Percentiles rank a stretch among this genome's conserved stretches.
phyloP scores from a whole-genome alignment of 2,113 vertebrate genomes.

The Thunnus maccoyii region DNA sequence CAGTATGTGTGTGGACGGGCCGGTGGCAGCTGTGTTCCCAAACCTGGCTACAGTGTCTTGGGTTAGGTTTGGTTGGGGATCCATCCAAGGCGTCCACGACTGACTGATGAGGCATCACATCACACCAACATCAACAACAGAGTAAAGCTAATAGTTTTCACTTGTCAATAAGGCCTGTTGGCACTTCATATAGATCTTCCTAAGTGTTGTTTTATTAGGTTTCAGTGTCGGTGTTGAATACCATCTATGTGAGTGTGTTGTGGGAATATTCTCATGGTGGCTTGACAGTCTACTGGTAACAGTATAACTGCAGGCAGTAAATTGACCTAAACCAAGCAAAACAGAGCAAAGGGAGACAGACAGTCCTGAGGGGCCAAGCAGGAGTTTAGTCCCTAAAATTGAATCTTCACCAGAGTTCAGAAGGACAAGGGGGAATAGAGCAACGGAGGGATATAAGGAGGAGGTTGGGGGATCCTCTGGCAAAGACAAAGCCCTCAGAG shows the following conservation, averaged over 20 bases:
- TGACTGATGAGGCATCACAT: constrained; percentile 41
- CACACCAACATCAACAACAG: constrained; percentile 30
- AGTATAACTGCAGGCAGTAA: constrained; percentile 58
- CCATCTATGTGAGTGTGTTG: constrained; percentile 20
- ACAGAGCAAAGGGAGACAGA: constrained; percentile 54
- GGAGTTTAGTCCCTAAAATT: constrained; percentile 66
- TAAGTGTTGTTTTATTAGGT: constrained; percentile 53
- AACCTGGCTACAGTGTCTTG: constrained; percentile 13
- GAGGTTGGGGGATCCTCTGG: constrained; percentile 40
- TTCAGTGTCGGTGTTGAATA: constrained; percentile 37
- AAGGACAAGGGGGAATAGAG: constrained; percentile 36
- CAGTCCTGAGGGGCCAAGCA: constrained; percentile 61
- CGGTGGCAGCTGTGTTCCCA: constrained; percentile 27
- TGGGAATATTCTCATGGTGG: constrained; percentile 65
- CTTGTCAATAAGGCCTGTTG: constrained; percentile 49
- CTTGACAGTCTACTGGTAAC: constrained; percentile 51
- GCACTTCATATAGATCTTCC: constrained; percentile 9
- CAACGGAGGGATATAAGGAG: constrained; percentile 18
- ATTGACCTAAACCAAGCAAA: constrained; percentile 70
- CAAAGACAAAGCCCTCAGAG: constrained; percentile 57
- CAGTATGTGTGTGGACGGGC: constrained; percentile 29
- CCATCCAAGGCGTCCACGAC: constrained; percentile 19
- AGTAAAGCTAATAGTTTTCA: constrained; percentile 20
- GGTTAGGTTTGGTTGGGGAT: constrained; percentile 35
- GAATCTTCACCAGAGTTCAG: constrained; percentile 64